phyloP scores from a whole-genome alignment of 2,797 vertebrate species.

The Gila robusta region DNA sequence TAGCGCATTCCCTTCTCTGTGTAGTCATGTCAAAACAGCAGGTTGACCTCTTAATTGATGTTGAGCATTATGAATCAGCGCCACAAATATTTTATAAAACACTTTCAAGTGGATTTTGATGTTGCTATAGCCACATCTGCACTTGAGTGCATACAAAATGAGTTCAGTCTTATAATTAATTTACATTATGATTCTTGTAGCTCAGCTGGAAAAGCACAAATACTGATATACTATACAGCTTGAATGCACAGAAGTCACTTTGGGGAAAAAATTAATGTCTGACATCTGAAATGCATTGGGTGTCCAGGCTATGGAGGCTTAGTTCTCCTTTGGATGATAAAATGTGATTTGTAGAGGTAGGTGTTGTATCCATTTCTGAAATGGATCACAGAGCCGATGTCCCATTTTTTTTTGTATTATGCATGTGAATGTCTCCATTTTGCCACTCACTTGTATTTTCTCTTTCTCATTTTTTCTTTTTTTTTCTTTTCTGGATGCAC shows the following conservation, averaged over 20 bases:
- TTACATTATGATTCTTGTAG: conserved; percentile 14
- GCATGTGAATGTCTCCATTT: conserved; percentile 43
- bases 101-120: conserved; percentile 6
- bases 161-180: conserved; percentile 22
- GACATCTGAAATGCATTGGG: conserved; percentile 22
- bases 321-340: conserved; percentile 1
- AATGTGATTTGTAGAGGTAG: conserved; percentile 42
- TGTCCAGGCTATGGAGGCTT: conserved; percentile 10
- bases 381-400: conserved; percentile 32
- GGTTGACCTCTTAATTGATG: conserved; percentile 24
- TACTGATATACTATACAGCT: neutral
- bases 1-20: neutral
- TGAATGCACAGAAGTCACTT: conserved; percentile 1
- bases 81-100: conserved; percentile 15
- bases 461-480: conserved; percentile 10
- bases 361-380: conserved; percentile 39
- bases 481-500: conserved; percentile 1
- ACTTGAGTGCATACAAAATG: conserved; percentile 10
- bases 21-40: neutral
- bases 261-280: conserved; percentile 1
- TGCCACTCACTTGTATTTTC: conserved; percentile 18
- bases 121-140: neutral
- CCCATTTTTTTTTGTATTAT: conserved; percentile 46
- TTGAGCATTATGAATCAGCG: neutral
- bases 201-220: conserved; percentile 13